Conservation (phyloP, 2,888 invertebrate species). For the Xiphydria camelus region DNA sequence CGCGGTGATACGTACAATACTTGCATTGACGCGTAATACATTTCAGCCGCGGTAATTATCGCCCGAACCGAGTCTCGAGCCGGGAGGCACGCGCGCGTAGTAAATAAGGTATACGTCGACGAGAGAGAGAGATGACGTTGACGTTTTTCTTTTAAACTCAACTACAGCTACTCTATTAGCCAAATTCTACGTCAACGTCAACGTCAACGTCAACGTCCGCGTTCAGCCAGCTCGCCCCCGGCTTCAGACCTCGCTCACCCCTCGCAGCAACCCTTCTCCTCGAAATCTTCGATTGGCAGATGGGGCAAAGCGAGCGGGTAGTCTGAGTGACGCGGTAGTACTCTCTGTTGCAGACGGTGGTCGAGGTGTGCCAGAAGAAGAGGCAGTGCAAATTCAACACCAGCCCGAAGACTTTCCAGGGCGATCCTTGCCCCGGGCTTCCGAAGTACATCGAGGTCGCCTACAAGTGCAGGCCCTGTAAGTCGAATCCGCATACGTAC, state of each 20-base stretch:
- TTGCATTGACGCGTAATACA: no score
- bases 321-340: constrained; percentile 69
- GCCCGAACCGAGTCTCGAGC: no score
- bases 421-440: constrained; percentile 90
- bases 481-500: constrained; percentile 61
- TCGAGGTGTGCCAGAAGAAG: constrained; percentile 92
- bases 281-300: constrained; percentile 4
- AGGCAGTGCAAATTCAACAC: constrained; percentile 89
- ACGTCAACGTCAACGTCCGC: no score
- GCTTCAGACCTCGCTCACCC: constrained; percentile 4
- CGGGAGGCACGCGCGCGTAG: no score
- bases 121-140: no score
- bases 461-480: constrained; percentile 96
- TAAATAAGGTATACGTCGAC: no score
- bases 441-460: constrained; percentile 94
- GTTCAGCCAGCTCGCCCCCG: constrained; percentile 7
- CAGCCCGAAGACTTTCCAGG: constrained; percentile 83
- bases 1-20: no score
- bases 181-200: no score
- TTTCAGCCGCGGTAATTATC: no score
- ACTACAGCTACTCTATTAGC: no score
- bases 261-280: neutral
- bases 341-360: constrained; percentile 90
- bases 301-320: constrained; percentile 49
- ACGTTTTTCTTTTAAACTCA: no score